Conservation (phyloP, 2,888 invertebrate genomes). For the Fissipunctia ypsillon region DNA sequence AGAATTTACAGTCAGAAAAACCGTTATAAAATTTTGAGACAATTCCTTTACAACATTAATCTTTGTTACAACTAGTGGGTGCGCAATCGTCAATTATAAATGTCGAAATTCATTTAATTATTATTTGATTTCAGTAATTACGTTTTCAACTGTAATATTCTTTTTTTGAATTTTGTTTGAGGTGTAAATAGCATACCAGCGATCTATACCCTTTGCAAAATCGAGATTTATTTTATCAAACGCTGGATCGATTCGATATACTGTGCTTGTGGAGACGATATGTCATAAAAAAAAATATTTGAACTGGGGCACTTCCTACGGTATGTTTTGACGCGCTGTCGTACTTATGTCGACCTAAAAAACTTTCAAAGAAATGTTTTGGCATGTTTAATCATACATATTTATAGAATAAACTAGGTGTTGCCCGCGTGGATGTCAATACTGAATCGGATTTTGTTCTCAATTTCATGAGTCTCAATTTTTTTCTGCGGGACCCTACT, state of each 20-base stretch:
- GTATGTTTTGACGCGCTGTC: constrained; percentile 67
- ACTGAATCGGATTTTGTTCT: too few relatives aligned
- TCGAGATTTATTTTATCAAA: constrained; percentile 2
- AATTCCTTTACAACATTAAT: constrained; percentile 9
- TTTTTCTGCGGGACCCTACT: too few relatives aligned
- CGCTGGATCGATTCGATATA: constrained; percentile 24
- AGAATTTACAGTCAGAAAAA: neutral
- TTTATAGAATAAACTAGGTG: constrained; percentile 31
- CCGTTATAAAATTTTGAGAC: neutral
- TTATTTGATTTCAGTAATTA: neutral
- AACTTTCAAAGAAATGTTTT: constrained; percentile 43
- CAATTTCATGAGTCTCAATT: too few relatives aligned
- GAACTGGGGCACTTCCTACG: constrained; percentile 32
- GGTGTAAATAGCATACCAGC: neutral
- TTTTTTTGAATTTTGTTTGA: neutral
- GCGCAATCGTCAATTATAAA: constrained; percentile 8
- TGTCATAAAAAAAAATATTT: constrained; percentile 43
- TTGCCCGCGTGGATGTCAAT: too few relatives aligned
- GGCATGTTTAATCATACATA: constrained; percentile 31
- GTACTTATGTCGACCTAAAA: constrained; percentile 52
- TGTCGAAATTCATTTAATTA: constrained; percentile 14
- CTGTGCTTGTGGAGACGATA: neutral
- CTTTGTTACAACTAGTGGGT: constrained; percentile 22
- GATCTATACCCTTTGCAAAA: constrained; percentile 4
- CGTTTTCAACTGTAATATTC: constrained; percentile 1